phyloP scores from a whole-genome alignment of 2,113 vertebrate genomes.

The Manacus vitellinus region DNA sequence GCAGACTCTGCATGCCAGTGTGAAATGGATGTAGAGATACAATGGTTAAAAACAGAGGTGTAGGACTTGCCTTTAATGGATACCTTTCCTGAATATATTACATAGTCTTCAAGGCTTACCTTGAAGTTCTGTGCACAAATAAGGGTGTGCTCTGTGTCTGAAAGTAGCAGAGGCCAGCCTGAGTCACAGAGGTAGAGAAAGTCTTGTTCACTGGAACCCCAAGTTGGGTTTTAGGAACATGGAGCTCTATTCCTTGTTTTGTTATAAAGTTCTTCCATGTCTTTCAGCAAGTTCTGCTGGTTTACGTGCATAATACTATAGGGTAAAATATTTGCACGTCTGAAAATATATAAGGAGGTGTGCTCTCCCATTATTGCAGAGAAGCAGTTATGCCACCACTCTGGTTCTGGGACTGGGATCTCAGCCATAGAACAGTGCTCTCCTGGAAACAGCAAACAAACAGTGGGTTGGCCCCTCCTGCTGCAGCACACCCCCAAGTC shows the following conservation, averaged over 20 bases:
- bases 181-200: neutral
- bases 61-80: neutral
- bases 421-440: accelerated
- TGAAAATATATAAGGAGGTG: neutral
- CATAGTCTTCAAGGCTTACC: neutral
- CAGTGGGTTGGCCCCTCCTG: neutral
- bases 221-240: neutral
- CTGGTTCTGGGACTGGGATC: neutral
- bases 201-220: neutral
- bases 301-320: neutral
- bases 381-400: neutral
- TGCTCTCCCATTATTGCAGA: neutral
- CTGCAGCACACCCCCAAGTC: neutral
- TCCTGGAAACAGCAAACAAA: neutral
- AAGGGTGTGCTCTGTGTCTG: neutral
- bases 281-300: neutral
- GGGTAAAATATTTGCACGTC: neutral
- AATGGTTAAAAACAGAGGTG: neutral
- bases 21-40: neutral
- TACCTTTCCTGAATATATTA: neutral
- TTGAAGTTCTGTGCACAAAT: neutral
- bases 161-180: neutral
- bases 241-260: neutral
- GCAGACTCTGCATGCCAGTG: accelerated
- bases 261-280: neutral